phyloP scores from a whole-genome alignment of 2,797 vertebrate genomes.

The Pterois miles region DNA sequence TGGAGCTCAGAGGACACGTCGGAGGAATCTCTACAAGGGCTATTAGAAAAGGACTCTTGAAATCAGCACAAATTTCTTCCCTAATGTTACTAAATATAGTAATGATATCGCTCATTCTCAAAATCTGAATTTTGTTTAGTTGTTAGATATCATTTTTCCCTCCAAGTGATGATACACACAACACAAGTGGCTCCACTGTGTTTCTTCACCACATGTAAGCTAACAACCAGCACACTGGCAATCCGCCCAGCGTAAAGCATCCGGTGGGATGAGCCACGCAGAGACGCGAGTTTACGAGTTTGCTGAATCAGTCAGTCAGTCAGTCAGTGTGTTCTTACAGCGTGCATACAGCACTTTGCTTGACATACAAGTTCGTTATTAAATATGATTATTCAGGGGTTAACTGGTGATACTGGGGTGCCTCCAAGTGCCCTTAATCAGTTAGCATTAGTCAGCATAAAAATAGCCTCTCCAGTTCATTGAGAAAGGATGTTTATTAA shows the following conservation, averaged over 20 bases:
- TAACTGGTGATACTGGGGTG: conserved; percentile 27
- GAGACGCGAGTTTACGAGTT: not conserved
- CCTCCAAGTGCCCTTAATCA: conserved; percentile 53
- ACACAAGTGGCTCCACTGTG: not conserved
- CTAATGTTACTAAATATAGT: not conserved
- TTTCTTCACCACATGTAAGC: conserved; percentile 33
- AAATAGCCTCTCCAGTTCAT: not conserved
- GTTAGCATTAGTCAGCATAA: conserved; percentile 22
- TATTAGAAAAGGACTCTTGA: conserved; percentile 35
- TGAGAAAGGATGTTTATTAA: conserved; percentile 27
- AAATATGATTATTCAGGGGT: conserved; percentile 13
- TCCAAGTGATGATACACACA: conserved; percentile 1
- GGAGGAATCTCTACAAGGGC: conserved; percentile 63
- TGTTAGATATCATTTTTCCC: conserved; percentile 8
- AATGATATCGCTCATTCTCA: conserved; percentile 12
- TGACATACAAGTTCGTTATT: not conserved
- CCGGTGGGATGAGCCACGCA: not conserved
- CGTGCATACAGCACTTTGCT: not conserved
- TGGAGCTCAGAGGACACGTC: conserved; percentile 23
- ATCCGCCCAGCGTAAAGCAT: not conserved
- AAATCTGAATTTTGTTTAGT: conserved; percentile 14
- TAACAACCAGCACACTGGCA: conserved; percentile 7
- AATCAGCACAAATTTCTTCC: conserved; percentile 30
- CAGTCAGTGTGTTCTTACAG: not conserved
- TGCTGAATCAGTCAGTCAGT: conserved; percentile 1